Conservation (phyloP, 2,113 vertebrate species). For the Potamarius usumacintae region DNA sequence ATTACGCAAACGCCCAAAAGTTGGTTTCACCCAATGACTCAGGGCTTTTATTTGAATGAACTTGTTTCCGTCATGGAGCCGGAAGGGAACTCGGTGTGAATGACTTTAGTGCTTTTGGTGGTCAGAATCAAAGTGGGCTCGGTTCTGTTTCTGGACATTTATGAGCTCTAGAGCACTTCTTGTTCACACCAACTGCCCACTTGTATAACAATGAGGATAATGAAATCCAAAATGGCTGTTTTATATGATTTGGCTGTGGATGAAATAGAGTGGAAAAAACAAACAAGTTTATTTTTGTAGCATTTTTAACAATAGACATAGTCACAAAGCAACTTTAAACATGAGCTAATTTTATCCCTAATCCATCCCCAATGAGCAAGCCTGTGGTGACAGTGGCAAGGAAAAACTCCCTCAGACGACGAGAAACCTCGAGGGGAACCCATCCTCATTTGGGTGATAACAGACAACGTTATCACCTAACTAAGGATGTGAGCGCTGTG, state of each 20-base stretch:
- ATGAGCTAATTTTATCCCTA: too few species aligned
- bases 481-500: too few species aligned
- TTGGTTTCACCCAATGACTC: not conserved
- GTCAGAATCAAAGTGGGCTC: not conserved
- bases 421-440: too few species aligned
- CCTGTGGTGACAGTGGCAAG: too few species aligned
- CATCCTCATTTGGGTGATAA: too few species aligned
- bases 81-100: not conserved
- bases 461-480: too few species aligned
- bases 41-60: not conserved
- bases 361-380: too few species aligned
- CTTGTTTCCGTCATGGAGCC: not conserved
- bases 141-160: not conserved
- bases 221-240: not conserved
- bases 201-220: not conserved
- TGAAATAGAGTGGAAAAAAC: not conserved
- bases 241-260: not conserved
- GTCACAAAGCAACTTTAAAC: too few species aligned
- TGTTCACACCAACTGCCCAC: not conserved
- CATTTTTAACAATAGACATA: too few species aligned
- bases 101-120: not conserved
- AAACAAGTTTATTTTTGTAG: not conserved
- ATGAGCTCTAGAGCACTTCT: not conserved
- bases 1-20: not conserved
- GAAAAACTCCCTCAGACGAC: too few species aligned